Evolutionary conservation across 2,113 vertebrate genomes (phyloP).

Genomic region (Columba livia): DNA sequence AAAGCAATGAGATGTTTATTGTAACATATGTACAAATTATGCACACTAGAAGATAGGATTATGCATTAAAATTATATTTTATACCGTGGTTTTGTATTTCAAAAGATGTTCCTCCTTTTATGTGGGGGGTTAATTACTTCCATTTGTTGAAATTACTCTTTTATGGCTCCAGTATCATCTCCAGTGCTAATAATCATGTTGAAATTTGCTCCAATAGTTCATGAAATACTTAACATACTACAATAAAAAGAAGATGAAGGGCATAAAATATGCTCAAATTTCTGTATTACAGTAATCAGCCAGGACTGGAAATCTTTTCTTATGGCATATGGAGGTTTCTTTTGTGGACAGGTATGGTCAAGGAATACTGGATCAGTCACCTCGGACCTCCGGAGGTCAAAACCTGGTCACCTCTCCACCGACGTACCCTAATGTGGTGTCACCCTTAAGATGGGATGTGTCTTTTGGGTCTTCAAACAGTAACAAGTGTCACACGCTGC

Average conservation of each 20-base stretch:
- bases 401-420: background rate
- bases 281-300: background rate
- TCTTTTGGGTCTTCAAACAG: background rate
- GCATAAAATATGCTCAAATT: background rate
- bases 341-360: background rate
- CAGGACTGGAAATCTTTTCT: background rate
- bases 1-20: background rate
- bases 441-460: background rate
- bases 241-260: background rate
- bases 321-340: background rate
- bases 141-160: background rate
- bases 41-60: background rate
- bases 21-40: background rate
- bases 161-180: background rate
- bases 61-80: background rate
- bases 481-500: background rate
- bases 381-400: background rate
- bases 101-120: background rate
- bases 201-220: background rate
- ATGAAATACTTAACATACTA: background rate
- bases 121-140: background rate
- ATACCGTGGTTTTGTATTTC: background rate
- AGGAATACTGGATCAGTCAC: background rate
- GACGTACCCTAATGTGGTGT: rapidly evolving
- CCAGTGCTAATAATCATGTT: background rate